Percentiles rank a stretch among this genome's conserved stretches.
phyloP scores from a whole-genome alignment of 64 coral and sea anemone species.

The Hydrozoanthus tunicans region DNA sequence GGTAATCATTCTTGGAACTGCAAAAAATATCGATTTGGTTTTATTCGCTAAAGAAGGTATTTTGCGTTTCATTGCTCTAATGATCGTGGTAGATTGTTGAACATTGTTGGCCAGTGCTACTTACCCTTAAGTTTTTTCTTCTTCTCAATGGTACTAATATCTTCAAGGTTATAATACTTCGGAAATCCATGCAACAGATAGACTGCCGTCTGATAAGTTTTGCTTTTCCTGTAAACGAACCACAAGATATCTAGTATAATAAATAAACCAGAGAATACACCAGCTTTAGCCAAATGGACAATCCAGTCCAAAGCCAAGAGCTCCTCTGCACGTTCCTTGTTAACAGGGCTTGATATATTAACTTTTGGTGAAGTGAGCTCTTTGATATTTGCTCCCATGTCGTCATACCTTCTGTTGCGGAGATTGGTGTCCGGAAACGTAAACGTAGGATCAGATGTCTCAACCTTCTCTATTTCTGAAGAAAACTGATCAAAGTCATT shows the following conservation, averaged over 20 bases:
- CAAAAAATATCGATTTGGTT: too few species aligned
- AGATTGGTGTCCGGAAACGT: slow-evolving; percentile 2
- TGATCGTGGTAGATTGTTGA: too few species aligned
- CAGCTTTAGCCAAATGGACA: slow-evolving; percentile 47
- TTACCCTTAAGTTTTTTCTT: not conserved
- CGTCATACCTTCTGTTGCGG: not conserved
- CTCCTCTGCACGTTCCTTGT: slow-evolving; percentile 46
- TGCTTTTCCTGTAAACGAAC: slow-evolving; percentile 81
- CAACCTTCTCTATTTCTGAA: not conserved
- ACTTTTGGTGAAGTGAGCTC: slow-evolving; percentile 45
- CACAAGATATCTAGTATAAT: slow-evolving; percentile 66
- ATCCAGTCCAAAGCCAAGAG: slow-evolving; percentile 83
- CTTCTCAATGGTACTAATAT: slow-evolving; percentile 45
- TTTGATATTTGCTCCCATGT: slow-evolving; percentile 47
- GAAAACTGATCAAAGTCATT: slow-evolving; percentile 56
- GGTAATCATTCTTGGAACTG: too few species aligned
- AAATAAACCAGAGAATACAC: slow-evolving; percentile 61
- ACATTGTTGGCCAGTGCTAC: too few species aligned
- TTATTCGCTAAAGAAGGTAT: too few species aligned
- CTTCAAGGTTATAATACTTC: slow-evolving; percentile 63
- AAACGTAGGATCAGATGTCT: not conserved
- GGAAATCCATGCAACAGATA: slow-evolving; percentile 75
- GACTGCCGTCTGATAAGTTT: slow-evolving; percentile 69
- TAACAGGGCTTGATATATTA: slow-evolving; percentile 51
- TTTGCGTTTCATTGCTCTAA: too few species aligned